Percentiles rank a stretch among this genome's conserved stretches.
Conservation (phyloP, 2,888 invertebrate species). For the Bugula neritina region DNA sequence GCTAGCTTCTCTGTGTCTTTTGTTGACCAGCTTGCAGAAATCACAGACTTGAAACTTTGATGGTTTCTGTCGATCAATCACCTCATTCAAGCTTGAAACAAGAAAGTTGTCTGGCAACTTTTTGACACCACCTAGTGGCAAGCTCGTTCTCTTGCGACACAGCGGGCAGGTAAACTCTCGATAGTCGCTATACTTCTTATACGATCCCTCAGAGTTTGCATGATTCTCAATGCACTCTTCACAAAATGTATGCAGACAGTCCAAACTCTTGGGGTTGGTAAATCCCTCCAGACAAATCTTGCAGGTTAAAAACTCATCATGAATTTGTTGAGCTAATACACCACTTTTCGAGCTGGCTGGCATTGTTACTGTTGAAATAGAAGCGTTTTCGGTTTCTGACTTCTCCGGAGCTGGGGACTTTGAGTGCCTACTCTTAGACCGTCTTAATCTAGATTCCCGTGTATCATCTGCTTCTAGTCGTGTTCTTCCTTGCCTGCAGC, state of each 20-base stretch:
- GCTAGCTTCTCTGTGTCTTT: conserved; percentile 38
- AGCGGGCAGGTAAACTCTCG: conserved; percentile 48
- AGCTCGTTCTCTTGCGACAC: conserved; percentile 48
- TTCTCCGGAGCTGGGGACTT: neutral
- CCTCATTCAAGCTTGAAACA: conserved; percentile 47
- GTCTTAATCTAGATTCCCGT: neutral
- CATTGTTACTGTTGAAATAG: neutral
- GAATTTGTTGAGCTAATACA: conserved; percentile 51
- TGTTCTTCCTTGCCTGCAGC: neutral
- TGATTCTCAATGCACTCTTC: conserved; percentile 53
- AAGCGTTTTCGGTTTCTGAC: neutral
- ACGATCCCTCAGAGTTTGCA: conserved; percentile 51
- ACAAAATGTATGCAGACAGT: conserved; percentile 54
- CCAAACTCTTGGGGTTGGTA: conserved; percentile 53
- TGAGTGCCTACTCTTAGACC: conserved; percentile 5
- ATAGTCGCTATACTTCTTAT: conserved; percentile 51
- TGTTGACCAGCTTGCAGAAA: conserved; percentile 51
- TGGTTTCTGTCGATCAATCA: conserved; percentile 36
- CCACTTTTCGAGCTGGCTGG: conserved; percentile 11
- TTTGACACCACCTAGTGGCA: conserved; percentile 48
- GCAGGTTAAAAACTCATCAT: conserved; percentile 54
- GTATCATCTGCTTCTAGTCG: neutral
- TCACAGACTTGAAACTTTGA: conserved; percentile 49
- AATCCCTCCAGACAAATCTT: conserved; percentile 54
- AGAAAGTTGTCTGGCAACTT: conserved; percentile 51